Evolutionary conservation across 2,797 vertebrate genomes (phyloP), one percentile per base, ranked within the genome.

Genomic region (Enteromius thamalakanensis): DNA sequence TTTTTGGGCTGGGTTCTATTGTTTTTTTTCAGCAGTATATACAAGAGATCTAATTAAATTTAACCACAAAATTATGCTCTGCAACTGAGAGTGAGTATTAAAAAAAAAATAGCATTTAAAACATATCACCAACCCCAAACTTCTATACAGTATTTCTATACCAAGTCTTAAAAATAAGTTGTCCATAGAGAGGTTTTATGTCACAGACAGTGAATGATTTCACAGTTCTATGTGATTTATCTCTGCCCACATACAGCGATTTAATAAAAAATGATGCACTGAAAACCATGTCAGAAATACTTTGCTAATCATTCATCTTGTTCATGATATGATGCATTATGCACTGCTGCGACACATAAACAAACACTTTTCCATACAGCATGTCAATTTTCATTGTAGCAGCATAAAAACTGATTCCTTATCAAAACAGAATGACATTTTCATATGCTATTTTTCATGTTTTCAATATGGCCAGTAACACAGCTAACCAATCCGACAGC

Each of bases 141-240:
- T 14, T 53, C 32, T 51, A 9, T 34, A 53, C 3, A 11, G 47
- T 51, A 34, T 11, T 53, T 45, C 17, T 74, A 14, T 8, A 19
- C 32, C n/a, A 37, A 15, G 1, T 55, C 32, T 76, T 58, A 76
- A 40, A 58, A 58, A 15, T 9, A 40, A 14, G 72, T 17, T 58
- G 21, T 49, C 26, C 42, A 49, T 71, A 7, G 12, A 49, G 14
- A 23, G 32, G 51, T 32, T 23, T 40, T n/a, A 19, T 55, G 32
- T 75, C 51, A 75, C 32, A 40, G 51, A n/a, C n/a, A n/a, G n/a
- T 58, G 72, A 75, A 76, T 76, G 72, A 76, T 76, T 76, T 75
- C 32, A 40, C 19, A 40, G 32, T 76, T 58, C 29, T 55, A 6
- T 58, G n/a, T 76, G 51, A 76, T 76, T 55, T 76, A 76, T 75